Evolutionary conservation across 1,140 invertebrate species (phyloP).

Genomic region (Hormaphis cornu): DNA sequence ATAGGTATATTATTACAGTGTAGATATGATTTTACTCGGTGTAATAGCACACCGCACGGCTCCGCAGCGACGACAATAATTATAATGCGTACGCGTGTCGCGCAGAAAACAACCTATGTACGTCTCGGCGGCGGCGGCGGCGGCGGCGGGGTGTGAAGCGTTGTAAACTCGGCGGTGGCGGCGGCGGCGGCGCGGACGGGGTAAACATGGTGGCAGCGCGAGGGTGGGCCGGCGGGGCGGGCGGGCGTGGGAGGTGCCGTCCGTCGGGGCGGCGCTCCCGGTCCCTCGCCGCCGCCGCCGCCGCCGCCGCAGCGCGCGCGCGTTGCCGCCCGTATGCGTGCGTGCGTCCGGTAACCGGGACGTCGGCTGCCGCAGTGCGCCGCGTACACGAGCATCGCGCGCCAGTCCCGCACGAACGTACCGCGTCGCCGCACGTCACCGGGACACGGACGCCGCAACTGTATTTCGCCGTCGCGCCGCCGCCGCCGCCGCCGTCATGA

Average conservation of each 20-base stretch:
- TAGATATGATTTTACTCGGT: too few species aligned
- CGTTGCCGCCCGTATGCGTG: background rate
- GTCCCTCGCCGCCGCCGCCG: background rate
- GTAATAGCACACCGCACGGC: too few species aligned
- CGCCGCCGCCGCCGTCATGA: background rate
- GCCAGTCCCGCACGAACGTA: too few species aligned
- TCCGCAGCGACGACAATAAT: too few species aligned
- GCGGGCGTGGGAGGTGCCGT: constrained; percentile 14
- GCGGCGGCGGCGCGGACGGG: background rate
- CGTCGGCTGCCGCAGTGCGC: too few species aligned
- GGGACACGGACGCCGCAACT: constrained; percentile 4
- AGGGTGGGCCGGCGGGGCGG: background rate
- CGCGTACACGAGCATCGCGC: too few species aligned
- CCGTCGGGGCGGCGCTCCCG: constrained; percentile 11
- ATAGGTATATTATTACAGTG: too few species aligned
- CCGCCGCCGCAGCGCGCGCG: background rate
- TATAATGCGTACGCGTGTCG: too few species aligned
- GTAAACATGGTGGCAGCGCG: constrained; percentile 9
- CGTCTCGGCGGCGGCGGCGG: background rate
- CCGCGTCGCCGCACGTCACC: background rate
- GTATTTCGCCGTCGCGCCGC: background rate
- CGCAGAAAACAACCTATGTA: too few species aligned
- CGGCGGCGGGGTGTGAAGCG: background rate
- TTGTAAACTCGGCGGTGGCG: background rate
- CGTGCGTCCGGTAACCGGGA: background rate